Evolutionary conservation across 2,888 invertebrate species (phyloP), one percentile per base, ranked within the genome.

Genomic region (Pherbina coryleti): DNA sequence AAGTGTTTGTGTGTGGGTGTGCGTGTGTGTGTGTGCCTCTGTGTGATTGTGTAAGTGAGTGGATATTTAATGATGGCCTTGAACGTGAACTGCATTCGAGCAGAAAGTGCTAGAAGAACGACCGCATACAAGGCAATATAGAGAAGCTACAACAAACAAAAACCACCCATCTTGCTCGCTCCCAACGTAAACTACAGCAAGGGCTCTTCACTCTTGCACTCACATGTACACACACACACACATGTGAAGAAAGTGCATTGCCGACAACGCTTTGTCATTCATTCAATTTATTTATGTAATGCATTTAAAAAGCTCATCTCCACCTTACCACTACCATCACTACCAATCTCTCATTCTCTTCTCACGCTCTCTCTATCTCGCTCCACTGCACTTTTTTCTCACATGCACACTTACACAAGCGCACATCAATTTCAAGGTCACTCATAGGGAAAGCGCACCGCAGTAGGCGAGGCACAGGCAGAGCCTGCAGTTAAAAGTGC

Each of bases 71-170:
- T 82, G 77, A 79, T 86, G 88, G 85, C 89, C 89, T 88, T 88
- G 88, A 89, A 88, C 88, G 85, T 88, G 87, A 88, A 89, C 87
- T 88, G 88, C 89, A 88, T 87, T 88, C 81, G 81, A 81, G 82
- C 79, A 81, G 79, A 78, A 79, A 79, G 49, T n/a, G 64, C 37
- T 60, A 51, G 66, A 34, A 62, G 19, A 76, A 76, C 75, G 74
- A 81, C 62, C 79, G 62, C 60, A 31, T 34, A 57, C 44, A 57
- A 64, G 53, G 66, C 53, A 37, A 67, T 0, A 8, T 9, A 5
- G 28, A 60, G 75, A 78, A 74, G 19, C 8, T 2, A 44, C 4
- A 44, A 44, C 44, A 22, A 9, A 5, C 25, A 28, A 75, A 78
- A 71, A 17, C 14, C 9, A 51, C 69, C 28, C 49, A 34, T 70